Evolutionary conservation across 2,797 vertebrate species (phyloP), one percentile per base, ranked within the genome.

Genomic region (Sphaeramia orbicularis): DNA sequence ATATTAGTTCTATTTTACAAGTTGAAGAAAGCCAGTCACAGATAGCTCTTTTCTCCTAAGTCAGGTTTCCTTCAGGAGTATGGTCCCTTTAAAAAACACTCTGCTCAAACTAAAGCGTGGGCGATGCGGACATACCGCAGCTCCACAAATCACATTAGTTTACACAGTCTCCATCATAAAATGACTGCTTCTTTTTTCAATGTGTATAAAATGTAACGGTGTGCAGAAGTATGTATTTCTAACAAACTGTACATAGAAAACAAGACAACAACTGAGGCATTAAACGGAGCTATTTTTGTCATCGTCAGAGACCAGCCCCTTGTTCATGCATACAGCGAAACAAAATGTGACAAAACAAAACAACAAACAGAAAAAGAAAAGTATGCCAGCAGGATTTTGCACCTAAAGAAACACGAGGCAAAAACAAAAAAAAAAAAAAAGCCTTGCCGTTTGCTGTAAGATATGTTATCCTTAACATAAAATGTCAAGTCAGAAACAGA

Each of bases 281-380:
- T 81, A 81, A 89, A 27, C 58, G 54, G 74, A 87, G 75, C 73
- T 67, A 65, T 77, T 84, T 58, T 54, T 74, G 37, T 73, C 71
- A 76, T 83, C 73, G 67, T 85, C 72, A 91, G 89, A 93, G 88
- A 92, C 85, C 91, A 88, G 90, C 88, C 85, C 86, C 85, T 89
- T 89, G 86, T 84, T 90, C 85, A 76, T 76, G 68, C 74, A 74
- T 75, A 79, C 38, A 84, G 54, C 66, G 49, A 85, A 64, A 84
- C 58, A 51, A 84, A 73, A 84, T 21, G 73, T 40, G 42, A 81
- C 66, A 58, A 49, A 21, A 73, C 61, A 72, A 72, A 21, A 73
- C 61, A 71, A 72, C 50, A 80, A 74, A 66, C 24, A 66, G 42
- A 58, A 32, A 78, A 51, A 83, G 49, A 65, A 68, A 67, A 49